Conservation (phyloP, 1,140 invertebrate species). For the Lepidurus apus region DNA sequence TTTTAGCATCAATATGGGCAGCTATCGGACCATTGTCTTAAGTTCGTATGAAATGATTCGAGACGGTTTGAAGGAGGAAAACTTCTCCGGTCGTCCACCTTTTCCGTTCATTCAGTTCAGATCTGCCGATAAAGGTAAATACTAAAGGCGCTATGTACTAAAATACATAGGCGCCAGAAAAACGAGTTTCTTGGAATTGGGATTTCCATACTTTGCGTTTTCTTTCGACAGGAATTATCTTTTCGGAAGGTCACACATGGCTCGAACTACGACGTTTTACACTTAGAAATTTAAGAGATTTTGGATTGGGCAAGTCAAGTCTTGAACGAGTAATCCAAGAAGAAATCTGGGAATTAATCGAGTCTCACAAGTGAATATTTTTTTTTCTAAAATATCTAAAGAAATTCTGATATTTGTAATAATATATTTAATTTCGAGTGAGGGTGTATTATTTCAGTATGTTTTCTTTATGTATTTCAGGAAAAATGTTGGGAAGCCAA, state of each 20-base stretch:
- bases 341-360: conserved; percentile 35
- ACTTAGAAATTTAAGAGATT: conserved; percentile 36
- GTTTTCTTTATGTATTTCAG: background rate
- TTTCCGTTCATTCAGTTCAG: background rate
- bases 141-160: too few relatives aligned
- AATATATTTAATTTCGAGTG: too few relatives aligned
- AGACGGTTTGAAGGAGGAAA: conserved; percentile 5
- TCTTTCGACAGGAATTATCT: conserved; percentile 33
- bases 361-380: conserved; percentile 5
- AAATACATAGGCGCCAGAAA: too few relatives aligned
- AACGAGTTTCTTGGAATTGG: too few relatives aligned
- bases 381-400: background rate
- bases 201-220: background rate
- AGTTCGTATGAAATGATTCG: conserved; percentile 9
- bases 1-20: conserved; percentile 31
- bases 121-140: background rate
- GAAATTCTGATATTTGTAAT: background rate
- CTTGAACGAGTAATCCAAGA: conserved; percentile 37
- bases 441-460: too few relatives aligned
- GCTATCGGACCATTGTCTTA: conserved; percentile 22
- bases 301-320: conserved; percentile 37
- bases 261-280: conserved; percentile 37
- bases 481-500: conserved; percentile 23
- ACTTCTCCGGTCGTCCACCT: background rate
- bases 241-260: conserved; percentile 36